Evolutionary conservation across 2,113 vertebrate species (phyloP), one percentile per base, ranked within the genome.

Genomic region (Thunnus thynnus): DNA sequence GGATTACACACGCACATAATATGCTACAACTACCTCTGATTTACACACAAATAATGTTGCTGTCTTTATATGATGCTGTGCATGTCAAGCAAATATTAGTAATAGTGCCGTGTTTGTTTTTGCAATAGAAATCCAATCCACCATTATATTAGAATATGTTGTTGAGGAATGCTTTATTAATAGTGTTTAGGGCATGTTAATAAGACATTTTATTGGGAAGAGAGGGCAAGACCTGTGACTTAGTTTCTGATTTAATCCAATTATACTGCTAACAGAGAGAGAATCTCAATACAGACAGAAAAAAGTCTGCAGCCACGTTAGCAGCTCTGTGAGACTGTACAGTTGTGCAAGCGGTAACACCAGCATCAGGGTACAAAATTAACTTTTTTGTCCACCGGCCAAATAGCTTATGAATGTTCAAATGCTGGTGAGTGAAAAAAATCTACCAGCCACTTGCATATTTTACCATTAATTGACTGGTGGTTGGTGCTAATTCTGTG

Each of bases 1-100:
- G 85, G 66, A 80, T 87, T 47, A 79, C 64, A 86, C 52, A 82
- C 58, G 69, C 51, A 62, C 54, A 77, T 48, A 78, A 83, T 62
- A 20, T 46, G 61, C 17, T 62, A 30, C 27, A 81, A 16, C 48
- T 47, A 25, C 55, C 20, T 82, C 58, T 20, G 55, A 44, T 78
- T 18, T n/a, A 32, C 25, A 78, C 66, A 87, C 30, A 87, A 63
- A 87, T 66, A 70, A 44, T 56, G 46, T 12, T 47, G 65, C 25
- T 36, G 6, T 78, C 27, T 60, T 78, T 68, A 67, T 22, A 77
- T 78, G 27, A 18, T 16, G 25, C 30, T 54, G 14, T 54, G 52
- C 13, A 20, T 62, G 20, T 71, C 17, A 2, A 71, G 54, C 30
- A 71, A 63, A 55, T 41, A 64, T 20, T 74, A 22, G 0, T 58